phyloP scores from a whole-genome alignment of 1,140 invertebrate genomes.

The Cydia fagiglandana region DNA sequence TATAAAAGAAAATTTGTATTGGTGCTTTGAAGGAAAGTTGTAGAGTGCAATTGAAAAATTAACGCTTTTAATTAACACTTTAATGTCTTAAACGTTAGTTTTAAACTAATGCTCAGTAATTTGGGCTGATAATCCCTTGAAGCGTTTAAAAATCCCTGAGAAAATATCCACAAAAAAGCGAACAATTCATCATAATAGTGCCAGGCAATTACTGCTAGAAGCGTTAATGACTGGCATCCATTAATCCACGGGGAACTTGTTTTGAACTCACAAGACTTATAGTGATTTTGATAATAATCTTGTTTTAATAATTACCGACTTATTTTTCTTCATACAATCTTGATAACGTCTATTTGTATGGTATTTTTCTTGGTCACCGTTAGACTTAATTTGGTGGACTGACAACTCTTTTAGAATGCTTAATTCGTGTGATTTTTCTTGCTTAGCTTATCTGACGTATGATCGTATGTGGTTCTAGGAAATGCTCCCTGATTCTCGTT shows the following conservation, averaged over 20 bases:
- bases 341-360: constrained; percentile 70
- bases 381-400: constrained; percentile 63
- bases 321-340: constrained; percentile 74
- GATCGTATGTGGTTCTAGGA: constrained; percentile 49
- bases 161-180: constrained; percentile 60
- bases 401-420: constrained; percentile 65
- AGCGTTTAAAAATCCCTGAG: constrained; percentile 60
- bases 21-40: not conserved
- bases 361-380: constrained; percentile 58
- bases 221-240: constrained; percentile 70
- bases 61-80: constrained; percentile 36
- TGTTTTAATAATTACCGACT: constrained; percentile 74
- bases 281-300: constrained; percentile 74
- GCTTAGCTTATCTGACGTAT: constrained; percentile 43
- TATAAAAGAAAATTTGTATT: not conserved
- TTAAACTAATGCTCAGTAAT: constrained; percentile 36
- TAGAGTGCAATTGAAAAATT: constrained; percentile 15
- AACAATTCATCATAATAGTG: constrained; percentile 77
- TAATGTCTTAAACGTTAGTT: constrained; percentile 40
- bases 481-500: constrained; percentile 34
- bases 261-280: constrained; percentile 66
- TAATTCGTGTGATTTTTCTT: constrained; percentile 67
- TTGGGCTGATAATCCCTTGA: constrained; percentile 51
- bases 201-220: constrained; percentile 73
- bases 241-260: constrained; percentile 69